Base-by-base conservation (phyloP, 2,113 vertebrate species). In the Strix uralensis region DNA sequence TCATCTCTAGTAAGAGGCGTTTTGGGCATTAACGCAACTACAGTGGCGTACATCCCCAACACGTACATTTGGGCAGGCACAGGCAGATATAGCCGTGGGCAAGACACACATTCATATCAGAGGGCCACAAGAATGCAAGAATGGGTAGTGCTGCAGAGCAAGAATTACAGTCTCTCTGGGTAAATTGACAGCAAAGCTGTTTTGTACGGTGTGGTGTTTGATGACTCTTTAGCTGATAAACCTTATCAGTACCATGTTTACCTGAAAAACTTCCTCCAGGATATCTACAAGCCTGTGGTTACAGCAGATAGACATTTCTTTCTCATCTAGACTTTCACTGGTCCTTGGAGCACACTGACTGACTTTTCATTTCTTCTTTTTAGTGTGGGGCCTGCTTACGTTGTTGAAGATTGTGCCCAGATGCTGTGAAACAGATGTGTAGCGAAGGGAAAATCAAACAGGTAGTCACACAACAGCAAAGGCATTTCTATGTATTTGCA, bases 301-400 rank as follows among this genome's bases (percentile, higher is more conserved):
- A 52, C 13, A 58, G 32, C 1, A 0, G 19, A 40, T 11, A 69
- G 27, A 51, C 9, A 55, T 40, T 71, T 70, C n/a, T 74, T 42
- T 73, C 61, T 71, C 6, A 32, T 32, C 18, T 59, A 51, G 59
- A 51, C 15, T 72, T 72, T 67, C n/a, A 18, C 27, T 26, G 18
- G 19, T 49, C 21, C 54, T 66, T 32, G 63, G 55, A 96, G 92
- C 40, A n/a, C 55, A 52, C 74, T 95, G 88, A 70, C 69, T 92
- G 34, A 63, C 74, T 93, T 80, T 55, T 86, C 30, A 18, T 94
- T 92, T 81, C 73, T 79, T 87, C 72, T 87, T 94, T 97, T 92
- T 86, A 59, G 11, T 78, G 4, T 51, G 8, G 8, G 9, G 66
- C 42, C 34, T 71, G 23, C 29, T 30, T 85, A 81, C 49, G 71